Base-by-base conservation (phyloP, 30 jellyfish, hydroid and myxozoan species). In the Chironex yamaguchii region DNA sequence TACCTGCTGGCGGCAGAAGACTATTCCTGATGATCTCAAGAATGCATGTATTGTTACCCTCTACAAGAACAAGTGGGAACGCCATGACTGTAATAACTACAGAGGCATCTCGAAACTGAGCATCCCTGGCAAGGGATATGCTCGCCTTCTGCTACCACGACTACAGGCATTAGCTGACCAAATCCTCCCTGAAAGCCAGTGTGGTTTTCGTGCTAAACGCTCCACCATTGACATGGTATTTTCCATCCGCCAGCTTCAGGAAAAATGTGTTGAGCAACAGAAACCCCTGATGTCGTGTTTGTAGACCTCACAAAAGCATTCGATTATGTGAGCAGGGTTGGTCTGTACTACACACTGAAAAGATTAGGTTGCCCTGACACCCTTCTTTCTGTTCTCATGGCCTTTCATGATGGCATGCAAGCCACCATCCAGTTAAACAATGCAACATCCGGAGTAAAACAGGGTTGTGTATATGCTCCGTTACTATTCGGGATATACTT, bases 271-370 rank as follows among this genome's bases (percentile, higher is more conserved):
- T 13, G 62, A 68, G 76, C 82, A 68, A 49, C 29, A 68, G 23
- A 30, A 20, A 2, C 26, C 12, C 82, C 34, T 1, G 31, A 1
- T 6, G 20, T 29, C 2, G 20, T 14, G 27, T 3, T 68, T 25
- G 82, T 68, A 2, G 82, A 68, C 82, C 82, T 3, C 52, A 68
- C 82, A n/a, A 28, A 68, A 49, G 82, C 82, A 1, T 68, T 68
- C 51, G 51, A 12, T 21, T 26, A 1, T 14, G 76, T 62, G 51
- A 21, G 52, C 52, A 4, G 71, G n/a, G n/a, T n/a, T n/a, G n/a
- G n/a, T n/a, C n/a, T n/a, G n/a, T n/a, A n/a, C n/a, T n/a, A n/a
- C n/a, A n/a, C n/a, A n/a, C n/a, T n/a, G n/a, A n/a, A n/a, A n/a
- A n/a, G n/a, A n/a, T n/a, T n/a, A n/a, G n/a, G n/a, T n/a, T n/a